phyloP scores from a whole-genome alignment of 2,888 invertebrate species.

The Eristalis intricaria region DNA sequence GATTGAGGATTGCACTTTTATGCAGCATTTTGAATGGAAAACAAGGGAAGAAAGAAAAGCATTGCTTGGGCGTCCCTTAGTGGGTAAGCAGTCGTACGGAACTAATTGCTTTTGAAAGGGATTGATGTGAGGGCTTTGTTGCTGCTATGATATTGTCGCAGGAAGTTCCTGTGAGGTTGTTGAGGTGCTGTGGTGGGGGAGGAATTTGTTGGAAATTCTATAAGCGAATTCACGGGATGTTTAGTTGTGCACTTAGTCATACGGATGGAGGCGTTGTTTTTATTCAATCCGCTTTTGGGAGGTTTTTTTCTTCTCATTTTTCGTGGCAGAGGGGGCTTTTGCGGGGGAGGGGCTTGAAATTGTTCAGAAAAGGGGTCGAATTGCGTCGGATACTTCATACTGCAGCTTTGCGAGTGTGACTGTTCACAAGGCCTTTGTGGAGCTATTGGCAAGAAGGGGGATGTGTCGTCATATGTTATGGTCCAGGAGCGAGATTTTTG shows the following conservation, averaged over 20 bases:
- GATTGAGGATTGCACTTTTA: constrained; percentile 40
- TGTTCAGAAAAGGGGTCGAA: no score
- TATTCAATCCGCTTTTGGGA: neutral
- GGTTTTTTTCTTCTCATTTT: neutral
- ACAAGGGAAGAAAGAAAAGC: constrained; percentile 6
- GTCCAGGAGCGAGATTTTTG: no score
- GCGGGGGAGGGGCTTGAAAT: no score
- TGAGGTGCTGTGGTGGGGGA: neutral
- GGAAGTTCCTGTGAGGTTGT: constrained; percentile 42
- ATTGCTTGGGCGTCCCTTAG: constrained; percentile 31
- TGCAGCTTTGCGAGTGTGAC: no score
- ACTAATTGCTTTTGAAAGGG: constrained; percentile 67
- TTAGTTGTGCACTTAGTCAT: neutral
- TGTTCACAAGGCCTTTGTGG: no score
- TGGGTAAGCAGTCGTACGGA: constrained; percentile 45
- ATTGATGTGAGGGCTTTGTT: constrained; percentile 48
- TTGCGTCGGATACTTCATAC: no score
- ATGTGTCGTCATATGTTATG: no score
- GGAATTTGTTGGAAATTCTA: neutral
- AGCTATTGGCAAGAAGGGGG: no score
- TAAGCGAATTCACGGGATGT: neutral
- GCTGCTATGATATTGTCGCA: constrained; percentile 34
- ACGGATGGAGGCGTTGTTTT: neutral
- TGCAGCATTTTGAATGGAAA: constrained; percentile 13
- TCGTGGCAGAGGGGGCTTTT: neutral